Base-by-base conservation (phyloP, 1,140 invertebrate species). In the Orchesella cincta region DNA sequence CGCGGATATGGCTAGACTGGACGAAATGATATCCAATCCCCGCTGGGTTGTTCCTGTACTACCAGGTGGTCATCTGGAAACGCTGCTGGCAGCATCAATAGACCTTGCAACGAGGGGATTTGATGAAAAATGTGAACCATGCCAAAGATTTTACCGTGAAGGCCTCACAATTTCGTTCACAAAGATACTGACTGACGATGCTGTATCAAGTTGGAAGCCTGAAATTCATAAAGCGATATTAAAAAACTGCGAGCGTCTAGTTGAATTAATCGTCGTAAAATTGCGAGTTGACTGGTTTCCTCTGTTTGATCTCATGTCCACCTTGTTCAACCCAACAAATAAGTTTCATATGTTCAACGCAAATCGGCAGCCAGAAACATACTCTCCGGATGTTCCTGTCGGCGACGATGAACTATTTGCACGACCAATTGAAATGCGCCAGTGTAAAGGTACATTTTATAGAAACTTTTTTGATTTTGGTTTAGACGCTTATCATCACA, bases 121-220 rank as follows among this genome's bases (percentile, higher is more conserved):
- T 84, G 97, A 98, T 89, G 90, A 91, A 78, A 90, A 93, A 84
- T 94, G 94, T 85, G 92, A 94, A 87, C 90, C 92, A 75, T 98
- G 96, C 86, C 95, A 98, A 85, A 89, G 95, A 82, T 98, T 98
- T 89, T 97, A 96, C 87, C 91, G 94, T 82, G 96, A 98, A 86
- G 95, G 95, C 26, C 88, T 98, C 64, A 96, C 94, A 78, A 92
- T 96, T 80, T 98, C 96, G 64, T 98, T 98, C 87, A 96, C 94
- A 23, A 98, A 98, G 88, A 97, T 98, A 84, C 89, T 98, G 82
- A 98, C 96, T n/a, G 96, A 98, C 87, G 96, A 98, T 85, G 96
- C 96, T 67, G 96, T 99, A 39, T 95, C 93, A 83, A 96, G 94
- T 83, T 98, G 97, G 97, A 98, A 98, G 87, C 90, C 92, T 84